phyloP scores from a whole-genome alignment of 2,888 invertebrate genomes.

The Liopterus haemorrhoidalis region DNA sequence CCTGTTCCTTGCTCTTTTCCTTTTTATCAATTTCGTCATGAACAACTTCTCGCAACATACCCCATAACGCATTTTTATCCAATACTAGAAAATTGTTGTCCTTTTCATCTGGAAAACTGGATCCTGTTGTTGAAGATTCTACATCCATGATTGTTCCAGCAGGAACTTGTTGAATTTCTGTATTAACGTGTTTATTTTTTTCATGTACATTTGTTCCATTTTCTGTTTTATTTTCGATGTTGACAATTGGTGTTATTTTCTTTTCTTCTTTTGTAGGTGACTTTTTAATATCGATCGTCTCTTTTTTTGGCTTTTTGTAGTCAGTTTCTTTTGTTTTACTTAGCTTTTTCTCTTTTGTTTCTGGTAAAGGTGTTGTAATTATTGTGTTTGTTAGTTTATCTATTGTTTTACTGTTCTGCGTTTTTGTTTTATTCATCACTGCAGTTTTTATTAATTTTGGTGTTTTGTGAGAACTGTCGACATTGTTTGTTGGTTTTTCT shows the following conservation, averaged over 20 bases:
- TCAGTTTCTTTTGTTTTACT: slow-evolving; percentile 4
- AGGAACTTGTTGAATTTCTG: slow-evolving; percentile 34
- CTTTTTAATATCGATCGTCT: slow-evolving; percentile 11
- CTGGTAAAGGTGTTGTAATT: too few species aligned
- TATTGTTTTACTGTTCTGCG: too few species aligned
- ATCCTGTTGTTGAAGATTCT: slow-evolving; percentile 32
- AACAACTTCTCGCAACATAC: slow-evolving; percentile 54
- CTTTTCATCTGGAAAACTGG: slow-evolving; percentile 43
- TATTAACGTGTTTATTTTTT: slow-evolving; percentile 38
- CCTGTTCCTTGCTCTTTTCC: slow-evolving; percentile 15
- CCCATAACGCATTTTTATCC: slow-evolving; percentile 58
- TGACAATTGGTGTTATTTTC: slow-evolving; percentile 3
- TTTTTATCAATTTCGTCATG: slow-evolving; percentile 37
- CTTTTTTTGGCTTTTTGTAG: slow-evolving; percentile 9
- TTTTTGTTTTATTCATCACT: too few species aligned
- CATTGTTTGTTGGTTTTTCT: too few species aligned
- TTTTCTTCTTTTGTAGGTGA: slow-evolving; percentile 7
- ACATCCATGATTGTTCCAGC: slow-evolving; percentile 28
- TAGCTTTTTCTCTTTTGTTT: slow-evolving; percentile 9
- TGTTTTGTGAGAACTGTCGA: too few species aligned
- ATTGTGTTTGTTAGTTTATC: too few species aligned
- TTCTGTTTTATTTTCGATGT: slow-evolving; percentile 12
- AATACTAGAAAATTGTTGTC: slow-evolving; percentile 54
- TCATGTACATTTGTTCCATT: slow-evolving; percentile 10
- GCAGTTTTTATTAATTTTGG: too few species aligned